These are phyloP conservation scores for Hetaerina americana DNA, from an alignment of 1,140 invertebrate species.

Conservation along the genomic window DNA sequence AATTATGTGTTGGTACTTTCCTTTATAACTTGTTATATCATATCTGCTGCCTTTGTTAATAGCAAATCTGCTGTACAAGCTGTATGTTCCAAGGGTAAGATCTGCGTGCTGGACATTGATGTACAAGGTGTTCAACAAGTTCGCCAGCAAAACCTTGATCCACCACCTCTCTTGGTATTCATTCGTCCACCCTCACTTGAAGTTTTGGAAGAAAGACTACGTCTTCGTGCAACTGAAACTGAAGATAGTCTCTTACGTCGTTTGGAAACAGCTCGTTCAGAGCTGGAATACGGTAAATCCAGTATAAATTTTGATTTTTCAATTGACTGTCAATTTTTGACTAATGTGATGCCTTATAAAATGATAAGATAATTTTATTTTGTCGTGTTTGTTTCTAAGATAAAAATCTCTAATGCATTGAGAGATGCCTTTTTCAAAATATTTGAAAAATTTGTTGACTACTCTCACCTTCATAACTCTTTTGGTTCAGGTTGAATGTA, in stretches of 20 bases:
- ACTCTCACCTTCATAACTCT: too few species aligned
- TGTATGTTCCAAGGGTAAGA: conserved; percentile 62
- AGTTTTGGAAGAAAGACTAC: conserved; percentile 63
- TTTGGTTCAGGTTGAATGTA: too few species aligned
- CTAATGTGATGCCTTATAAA: neutral
- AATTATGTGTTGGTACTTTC: too few species aligned
- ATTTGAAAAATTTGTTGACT: too few species aligned
- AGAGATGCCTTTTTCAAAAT: too few species aligned
- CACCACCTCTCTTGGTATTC: conserved; percentile 51
- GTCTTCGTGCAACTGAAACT: conserved; percentile 72
- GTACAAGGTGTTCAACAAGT: conserved; percentile 91
- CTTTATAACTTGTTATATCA: too few species aligned
- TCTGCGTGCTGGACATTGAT: conserved; percentile 94
- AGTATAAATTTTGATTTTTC: conserved; percentile 3
- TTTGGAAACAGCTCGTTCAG: conserved; percentile 54
- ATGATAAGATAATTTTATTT: too few species aligned
- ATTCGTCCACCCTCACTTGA: conserved; percentile 83
- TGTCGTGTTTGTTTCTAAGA: too few species aligned
- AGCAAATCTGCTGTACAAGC: conserved; percentile 79
- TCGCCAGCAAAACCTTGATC: conserved; percentile 48
- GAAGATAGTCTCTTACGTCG: conserved; percentile 68
- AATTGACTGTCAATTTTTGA: neutral
- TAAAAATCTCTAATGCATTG: too few species aligned
- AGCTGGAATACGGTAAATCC: conserved; percentile 68
- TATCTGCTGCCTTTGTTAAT: conserved; percentile 24